These are phyloP conservation scores for Carpatolechia fugitivella DNA, from an alignment of 2,888 invertebrate species.

Conservation along the genomic window DNA sequence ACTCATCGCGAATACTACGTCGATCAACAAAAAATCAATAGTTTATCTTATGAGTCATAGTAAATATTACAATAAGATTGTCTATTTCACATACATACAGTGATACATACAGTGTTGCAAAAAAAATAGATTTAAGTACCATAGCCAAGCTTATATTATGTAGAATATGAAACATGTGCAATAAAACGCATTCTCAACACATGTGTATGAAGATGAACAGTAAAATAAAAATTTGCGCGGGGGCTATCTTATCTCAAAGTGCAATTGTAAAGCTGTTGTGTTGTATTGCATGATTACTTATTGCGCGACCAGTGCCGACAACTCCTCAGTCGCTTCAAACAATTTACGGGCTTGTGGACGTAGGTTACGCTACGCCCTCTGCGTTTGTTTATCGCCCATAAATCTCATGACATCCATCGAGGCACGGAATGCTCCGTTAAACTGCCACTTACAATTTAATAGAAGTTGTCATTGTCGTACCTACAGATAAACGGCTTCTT, in stretches of 20 bases:
- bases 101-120: neutral
- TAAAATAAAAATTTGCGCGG: conserved; percentile 14
- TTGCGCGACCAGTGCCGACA: neutral
- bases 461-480: neutral
- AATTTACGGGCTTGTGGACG: conserved; percentile 57
- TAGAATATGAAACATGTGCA: neutral
- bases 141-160: neutral
- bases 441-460: conserved; percentile 10
- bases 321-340: conserved; percentile 51
- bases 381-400: conserved; percentile 53
- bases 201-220: neutral
- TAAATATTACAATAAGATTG: neutral
- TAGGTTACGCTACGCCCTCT: conserved; percentile 51
- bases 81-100: no score
- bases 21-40: no score
- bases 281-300: conserved; percentile 22
- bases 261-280: conserved; percentile 38
- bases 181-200: neutral
- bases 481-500: neutral
- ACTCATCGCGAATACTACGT: neutral
- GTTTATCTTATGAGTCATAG: neutral
- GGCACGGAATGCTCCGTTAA: conserved; percentile 32
- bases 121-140: neutral
- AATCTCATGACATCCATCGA: conserved; percentile 45
- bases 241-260: conserved; percentile 51